Evolutionary conservation across 2,113 vertebrate species (phyloP), one percentile per base, ranked within the genome.

Genomic region (Cygnus buccinator): DNA sequence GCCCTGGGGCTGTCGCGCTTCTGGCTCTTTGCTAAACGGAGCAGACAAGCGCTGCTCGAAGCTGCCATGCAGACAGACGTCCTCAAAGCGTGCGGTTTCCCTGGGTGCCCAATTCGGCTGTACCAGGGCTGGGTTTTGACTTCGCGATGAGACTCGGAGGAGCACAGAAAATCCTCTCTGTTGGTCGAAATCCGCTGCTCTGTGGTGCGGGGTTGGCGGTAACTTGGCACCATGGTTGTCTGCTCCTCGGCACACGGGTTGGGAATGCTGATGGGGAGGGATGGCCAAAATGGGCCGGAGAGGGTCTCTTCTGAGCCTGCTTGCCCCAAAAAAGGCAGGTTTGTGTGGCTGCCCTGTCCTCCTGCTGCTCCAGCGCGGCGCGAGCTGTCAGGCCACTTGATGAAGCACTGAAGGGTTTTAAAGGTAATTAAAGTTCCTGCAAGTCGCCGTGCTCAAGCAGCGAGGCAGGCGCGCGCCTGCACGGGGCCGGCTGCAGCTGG

Each of bases 21-120:
- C 5, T 3, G 41, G 46, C 22, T 13, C 0, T 39, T 21, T 2
- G 16, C 44, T 21, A 8, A 15, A 9, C 0, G 43, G 22, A 8
- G 1, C 3, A 13, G 76, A 54, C 0, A 4, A 74, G 86, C 33
- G 14, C 14, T 65, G 35, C 57, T n/a, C 65, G n/a, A 68, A 58
- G 50, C 37, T 28, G 17, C 63, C 33, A 28, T 39, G 31, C 3
- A 1, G 46, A 33, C 61, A 54, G 2, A 11, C 12, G 29, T 22
- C 71, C 43, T 52, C 37, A 13, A 44, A 35, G 15, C 1, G 13
- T 10, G 9, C 15, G 3, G 35, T 55, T 54, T 35, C 23, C n/a
- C 1, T 4, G n/a, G 6, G 5, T 25, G 7, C 29, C 61, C 67
- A 15, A 8, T 25, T 29, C 31, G 54, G 10, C 0, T 4, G 37